Evolutionary conservation across 2,797 vertebrate species (phyloP).

Genomic region (Megalops cyprinoides): DNA sequence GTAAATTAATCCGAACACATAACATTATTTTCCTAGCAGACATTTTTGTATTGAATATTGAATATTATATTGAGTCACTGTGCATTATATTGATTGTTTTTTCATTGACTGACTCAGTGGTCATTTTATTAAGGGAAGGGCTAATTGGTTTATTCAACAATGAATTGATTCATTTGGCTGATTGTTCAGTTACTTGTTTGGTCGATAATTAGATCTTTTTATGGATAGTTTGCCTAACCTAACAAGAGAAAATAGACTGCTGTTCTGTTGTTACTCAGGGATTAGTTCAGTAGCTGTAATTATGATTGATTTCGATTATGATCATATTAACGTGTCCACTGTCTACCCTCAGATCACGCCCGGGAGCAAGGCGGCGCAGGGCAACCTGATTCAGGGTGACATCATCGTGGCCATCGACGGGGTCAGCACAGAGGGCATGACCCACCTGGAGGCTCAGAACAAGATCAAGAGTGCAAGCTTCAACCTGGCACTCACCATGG

Average conservation of each 20-base stretch:
- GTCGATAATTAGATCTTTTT: not conserved
- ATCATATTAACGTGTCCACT: not conserved
- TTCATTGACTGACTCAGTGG: not conserved
- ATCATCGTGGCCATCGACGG: slow-evolving; percentile 94
- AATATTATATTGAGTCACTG: not conserved
- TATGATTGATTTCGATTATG: not conserved
- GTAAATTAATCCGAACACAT: not conserved
- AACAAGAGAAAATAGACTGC: not conserved
- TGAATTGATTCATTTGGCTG: too few species aligned
- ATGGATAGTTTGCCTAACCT: not conserved
- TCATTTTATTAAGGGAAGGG: too few species aligned
- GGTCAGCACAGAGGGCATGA: slow-evolving; percentile 92
- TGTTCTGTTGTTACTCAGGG: not conserved
- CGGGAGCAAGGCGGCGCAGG: slow-evolving; percentile 91
- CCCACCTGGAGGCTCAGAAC: slow-evolving; percentile 96
- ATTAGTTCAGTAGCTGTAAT: not conserved
- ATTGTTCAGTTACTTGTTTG: not conserved
- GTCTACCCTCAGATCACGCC: slow-evolving; percentile 82
- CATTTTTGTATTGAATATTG: not conserved
- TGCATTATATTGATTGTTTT: not conserved
- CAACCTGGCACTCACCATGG: slow-evolving; percentile 90
- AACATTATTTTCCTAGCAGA: not conserved
- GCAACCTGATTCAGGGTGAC: slow-evolving; percentile 90
- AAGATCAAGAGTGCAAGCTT: slow-evolving; percentile 94
- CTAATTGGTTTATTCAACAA: too few species aligned